These are phyloP conservation scores for Axinella damicornis DNA, from an alignment of 37 sponge, comb jelly and placozoan genomes.

Conservation along the genomic window DNA sequence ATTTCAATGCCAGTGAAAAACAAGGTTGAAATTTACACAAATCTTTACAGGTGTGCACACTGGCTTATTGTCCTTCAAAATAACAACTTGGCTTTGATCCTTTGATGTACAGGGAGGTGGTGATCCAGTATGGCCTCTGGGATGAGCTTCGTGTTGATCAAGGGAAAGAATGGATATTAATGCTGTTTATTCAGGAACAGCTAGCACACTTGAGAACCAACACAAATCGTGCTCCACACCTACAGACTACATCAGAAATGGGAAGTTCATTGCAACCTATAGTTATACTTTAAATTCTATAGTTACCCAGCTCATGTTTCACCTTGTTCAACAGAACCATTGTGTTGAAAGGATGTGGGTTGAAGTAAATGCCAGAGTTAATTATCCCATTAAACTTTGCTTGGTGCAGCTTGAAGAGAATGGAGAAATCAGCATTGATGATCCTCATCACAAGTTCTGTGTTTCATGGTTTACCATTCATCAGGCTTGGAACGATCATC, in stretches of 20 bases:
- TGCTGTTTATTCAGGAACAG: conserved; percentile 68
- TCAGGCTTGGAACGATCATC: conserved; percentile 61
- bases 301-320: too few relatives aligned
- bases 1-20: conserved; percentile 72
- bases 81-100: too few relatives aligned
- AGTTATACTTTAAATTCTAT: too few relatives aligned
- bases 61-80: too few relatives aligned
- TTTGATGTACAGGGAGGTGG: not conserved
- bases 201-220: conserved; percentile 41
- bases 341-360: conserved; percentile 60
- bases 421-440: conserved; percentile 29
- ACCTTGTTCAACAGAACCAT: conserved; percentile 46
- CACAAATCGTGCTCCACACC: conserved; percentile 41
- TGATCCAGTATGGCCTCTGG: not conserved
- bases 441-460: conserved; percentile 45
- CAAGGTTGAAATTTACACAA: conserved; percentile 56
- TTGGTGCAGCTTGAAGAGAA: conserved; percentile 36
- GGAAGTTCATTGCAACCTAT: not conserved
- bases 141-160: conserved; percentile 74
- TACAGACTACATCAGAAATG: conserved; percentile 46
- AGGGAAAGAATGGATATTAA: conserved; percentile 69
- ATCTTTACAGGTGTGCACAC: conserved; percentile 31
- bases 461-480: conserved; percentile 53
- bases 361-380: conserved; percentile 62
- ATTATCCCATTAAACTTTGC: conserved; percentile 60